phyloP scores from a whole-genome alignment of 2,113 vertebrate species.

The Grallaria varia region DNA sequence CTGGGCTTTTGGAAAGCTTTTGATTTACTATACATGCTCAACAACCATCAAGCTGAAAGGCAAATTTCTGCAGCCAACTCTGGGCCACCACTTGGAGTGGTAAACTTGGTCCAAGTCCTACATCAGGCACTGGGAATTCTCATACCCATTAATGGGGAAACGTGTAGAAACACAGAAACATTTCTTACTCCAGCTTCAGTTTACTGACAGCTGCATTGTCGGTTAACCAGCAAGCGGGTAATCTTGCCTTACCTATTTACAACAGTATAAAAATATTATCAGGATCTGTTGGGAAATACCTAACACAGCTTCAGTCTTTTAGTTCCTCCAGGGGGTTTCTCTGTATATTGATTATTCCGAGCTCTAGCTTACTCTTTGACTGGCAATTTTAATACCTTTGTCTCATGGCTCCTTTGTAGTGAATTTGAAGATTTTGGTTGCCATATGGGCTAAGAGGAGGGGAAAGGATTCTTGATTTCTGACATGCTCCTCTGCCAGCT shows the following conservation, averaged over 20 bases:
- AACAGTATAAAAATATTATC: neutral
- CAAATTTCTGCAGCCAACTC: neutral
- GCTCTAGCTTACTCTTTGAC: neutral
- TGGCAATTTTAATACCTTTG: neutral
- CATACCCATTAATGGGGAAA: neutral
- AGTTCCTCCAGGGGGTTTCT: neutral
- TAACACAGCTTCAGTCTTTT: neutral
- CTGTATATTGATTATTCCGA: neutral
- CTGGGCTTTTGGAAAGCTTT: neutral
- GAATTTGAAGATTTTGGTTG: neutral
- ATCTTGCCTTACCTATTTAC: neutral
- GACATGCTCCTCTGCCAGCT: neutral
- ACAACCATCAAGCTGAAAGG: neutral
- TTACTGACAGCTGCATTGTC: neutral
- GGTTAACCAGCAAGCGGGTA: neutral
- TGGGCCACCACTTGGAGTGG: neutral
- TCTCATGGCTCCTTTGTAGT: neutral
- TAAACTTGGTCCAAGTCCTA: neutral
- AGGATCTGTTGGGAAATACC: neutral
- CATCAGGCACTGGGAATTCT: neutral
- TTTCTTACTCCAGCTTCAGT: neutral
- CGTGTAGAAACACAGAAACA: neutral
- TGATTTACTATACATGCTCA: neutral
- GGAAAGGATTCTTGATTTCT: neutral
- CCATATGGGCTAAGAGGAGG: neutral